phyloP scores from a whole-genome alignment of 2,113 vertebrate species.

The Cyanoramphus novaezelandiae region DNA sequence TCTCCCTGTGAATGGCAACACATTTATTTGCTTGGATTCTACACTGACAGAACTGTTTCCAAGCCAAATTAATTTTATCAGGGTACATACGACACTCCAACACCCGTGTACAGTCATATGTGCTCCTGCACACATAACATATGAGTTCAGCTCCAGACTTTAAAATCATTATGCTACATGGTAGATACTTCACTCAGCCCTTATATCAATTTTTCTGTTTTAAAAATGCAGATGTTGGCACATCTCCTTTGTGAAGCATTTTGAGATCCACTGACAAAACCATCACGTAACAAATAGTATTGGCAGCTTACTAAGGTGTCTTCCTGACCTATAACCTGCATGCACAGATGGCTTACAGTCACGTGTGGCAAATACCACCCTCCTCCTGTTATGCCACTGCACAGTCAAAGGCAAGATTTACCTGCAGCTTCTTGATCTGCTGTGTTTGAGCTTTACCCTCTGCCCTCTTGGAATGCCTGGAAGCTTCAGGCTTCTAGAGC shows the following conservation, averaged over 20 bases:
- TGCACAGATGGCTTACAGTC: background rate
- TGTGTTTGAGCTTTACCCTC: background rate
- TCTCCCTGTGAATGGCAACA: background rate
- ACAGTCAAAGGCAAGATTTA: background rate
- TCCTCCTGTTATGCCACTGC: background rate
- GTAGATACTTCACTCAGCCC: background rate
- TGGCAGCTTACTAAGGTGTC: background rate
- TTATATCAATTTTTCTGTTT: background rate
- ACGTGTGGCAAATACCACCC: fast-evolving
- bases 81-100: background rate
- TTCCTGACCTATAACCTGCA: background rate
- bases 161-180: background rate
- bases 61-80: background rate
- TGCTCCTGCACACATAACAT: background rate
- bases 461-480: background rate
- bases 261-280: background rate
- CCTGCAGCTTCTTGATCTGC: background rate
- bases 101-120: fast-evolving
- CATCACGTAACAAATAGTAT: fast-evolving
- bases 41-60: background rate
- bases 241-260: background rate
- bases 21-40: background rate
- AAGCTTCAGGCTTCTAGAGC: background rate
- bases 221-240: background rate
- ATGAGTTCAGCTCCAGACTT: background rate